A percentile compares a stretch with the other conserved stretches of the same genome.
These are phyloP conservation scores for Hemithea aestivaria DNA, from an alignment of 2,888 invertebrate genomes.

Conservation along the genomic window DNA sequence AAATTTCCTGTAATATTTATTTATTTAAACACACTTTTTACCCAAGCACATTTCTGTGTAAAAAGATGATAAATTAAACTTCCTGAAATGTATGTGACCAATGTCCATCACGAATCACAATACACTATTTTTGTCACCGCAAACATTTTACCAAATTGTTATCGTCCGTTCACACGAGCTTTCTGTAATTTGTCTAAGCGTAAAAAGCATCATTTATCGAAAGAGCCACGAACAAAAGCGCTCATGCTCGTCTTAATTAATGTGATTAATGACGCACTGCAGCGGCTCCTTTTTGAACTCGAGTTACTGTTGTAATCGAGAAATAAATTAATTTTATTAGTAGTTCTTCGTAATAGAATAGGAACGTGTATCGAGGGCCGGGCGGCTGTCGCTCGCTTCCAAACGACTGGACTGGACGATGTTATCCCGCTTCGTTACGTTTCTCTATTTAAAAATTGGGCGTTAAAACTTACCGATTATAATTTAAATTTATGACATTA, in stretches of 20 bases:
- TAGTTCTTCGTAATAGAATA: conserved; percentile 72
- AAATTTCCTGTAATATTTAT: too few relatives aligned
- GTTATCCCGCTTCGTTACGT: conserved; percentile 60
- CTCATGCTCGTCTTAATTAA: conserved; percentile 75
- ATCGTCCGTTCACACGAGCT: conserved; percentile 49
- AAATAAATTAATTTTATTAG: conserved; percentile 78
- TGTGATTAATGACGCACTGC: conserved; percentile 71
- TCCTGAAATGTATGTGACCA: too few relatives aligned
- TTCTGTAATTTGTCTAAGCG: conserved; percentile 46
- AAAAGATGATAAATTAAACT: too few relatives aligned
- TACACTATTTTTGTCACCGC: conserved; percentile 27
- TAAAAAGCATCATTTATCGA: conserved; percentile 57
- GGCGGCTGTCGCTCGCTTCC: conserved; percentile 30
- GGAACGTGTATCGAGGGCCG: conserved; percentile 43
- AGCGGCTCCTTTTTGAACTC: conserved; percentile 71
- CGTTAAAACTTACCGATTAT: conserved; percentile 71
- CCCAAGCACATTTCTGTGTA: too few relatives aligned
- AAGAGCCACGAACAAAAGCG: conserved; percentile 68
- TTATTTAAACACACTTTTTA: too few relatives aligned
- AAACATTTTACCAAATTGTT: conserved; percentile 25
- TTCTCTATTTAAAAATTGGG: conserved; percentile 71
- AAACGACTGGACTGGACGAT: conserved; percentile 42
- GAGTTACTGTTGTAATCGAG: conserved; percentile 72
- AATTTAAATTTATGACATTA: conserved; percentile 69
- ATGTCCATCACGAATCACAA: too few relatives aligned